Base-by-base conservation (phyloP, 2,888 invertebrate genomes). In the Xanthorhoe spadicearia region DNA sequence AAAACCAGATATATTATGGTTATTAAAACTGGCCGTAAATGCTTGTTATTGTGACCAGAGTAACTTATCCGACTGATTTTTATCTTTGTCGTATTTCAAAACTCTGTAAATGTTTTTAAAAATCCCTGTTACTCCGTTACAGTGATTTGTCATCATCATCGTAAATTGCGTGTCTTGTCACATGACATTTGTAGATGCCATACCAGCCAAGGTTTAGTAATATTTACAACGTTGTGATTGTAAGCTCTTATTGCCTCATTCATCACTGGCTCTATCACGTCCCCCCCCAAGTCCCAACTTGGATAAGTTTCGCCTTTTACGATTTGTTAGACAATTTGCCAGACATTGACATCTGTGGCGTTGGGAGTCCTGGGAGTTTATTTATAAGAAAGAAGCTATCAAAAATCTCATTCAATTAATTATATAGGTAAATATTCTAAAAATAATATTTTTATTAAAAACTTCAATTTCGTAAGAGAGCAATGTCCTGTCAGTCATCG, bases 111-210 rank as follows among this genome's bases (percentile, higher is more conserved):
- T 35, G 35, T 56, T 38, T 15, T 60, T 17, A 55, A 48, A 46
- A 35, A 64, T 35, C 46, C 51, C 32, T 15, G 32, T 51, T 15
- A 48, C 8, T 28, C 35, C 17, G 54, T 50, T 43, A 52, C 43
- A 7, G 49, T 35, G 48, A 66, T 61, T 50, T 49, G 61, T 61
- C 61, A 61, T 54, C 49, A 53, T 66, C 50, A 57, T 60, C 51
- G 50, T n/a, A 60, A 18, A 57, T 66, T 66, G 58, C 66, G 19
- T 58, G 54, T 66, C 56, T 48, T 56, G 61, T 53, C 58, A 46
- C 53, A 53, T 58, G 61, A 58, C 58, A 62, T 66, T 62, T 58
- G 51, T 35, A 46, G 32, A 57, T 52, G 38, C 48, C 57, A 63
- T 58, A 17, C 10, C 10, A 10, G 9, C 46, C 32, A 18, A 49